Evolutionary conservation across 2,113 vertebrate genomes (phyloP).

Genomic region (Tonatia bakeri): DNA sequence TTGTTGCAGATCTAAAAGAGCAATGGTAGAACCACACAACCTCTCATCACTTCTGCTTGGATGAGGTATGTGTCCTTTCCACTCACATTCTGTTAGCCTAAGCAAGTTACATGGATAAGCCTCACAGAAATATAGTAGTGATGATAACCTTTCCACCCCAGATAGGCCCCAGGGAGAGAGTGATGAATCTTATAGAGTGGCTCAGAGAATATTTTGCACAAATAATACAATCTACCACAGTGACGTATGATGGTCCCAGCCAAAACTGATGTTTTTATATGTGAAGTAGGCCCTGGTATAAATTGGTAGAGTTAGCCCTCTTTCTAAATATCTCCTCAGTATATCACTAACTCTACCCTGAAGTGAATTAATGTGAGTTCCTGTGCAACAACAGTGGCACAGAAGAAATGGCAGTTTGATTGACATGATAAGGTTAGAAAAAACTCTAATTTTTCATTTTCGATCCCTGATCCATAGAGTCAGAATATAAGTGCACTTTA

Average conservation of each 20-base stretch:
- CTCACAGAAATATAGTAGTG: not conserved
- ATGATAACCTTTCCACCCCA: not conserved
- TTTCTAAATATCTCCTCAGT: not conserved
- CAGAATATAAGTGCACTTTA: not conserved
- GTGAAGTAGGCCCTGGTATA: not conserved
- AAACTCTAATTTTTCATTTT: not conserved
- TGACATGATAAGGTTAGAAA: not conserved
- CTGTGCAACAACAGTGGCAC: not conserved
- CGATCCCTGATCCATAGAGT: not conserved
- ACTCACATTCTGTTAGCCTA: not conserved
- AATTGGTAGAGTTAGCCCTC: not conserved
- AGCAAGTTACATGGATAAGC: not conserved
- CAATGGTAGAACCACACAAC: not conserved
- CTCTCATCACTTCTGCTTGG: not conserved
- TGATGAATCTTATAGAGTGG: not conserved
- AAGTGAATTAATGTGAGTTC: not conserved
- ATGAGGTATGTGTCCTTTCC: not conserved
- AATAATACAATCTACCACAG: not conserved
- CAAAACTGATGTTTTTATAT: not conserved
- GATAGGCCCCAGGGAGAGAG: not conserved
- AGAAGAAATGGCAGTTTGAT: not conserved
- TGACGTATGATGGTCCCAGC: not conserved
- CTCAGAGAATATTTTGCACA: not conserved
- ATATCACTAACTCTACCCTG: not conserved
- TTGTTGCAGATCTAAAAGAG: not conserved